Conservation (phyloP, 2,888 invertebrate genomes). For the Lithophane ornitopus region DNA sequence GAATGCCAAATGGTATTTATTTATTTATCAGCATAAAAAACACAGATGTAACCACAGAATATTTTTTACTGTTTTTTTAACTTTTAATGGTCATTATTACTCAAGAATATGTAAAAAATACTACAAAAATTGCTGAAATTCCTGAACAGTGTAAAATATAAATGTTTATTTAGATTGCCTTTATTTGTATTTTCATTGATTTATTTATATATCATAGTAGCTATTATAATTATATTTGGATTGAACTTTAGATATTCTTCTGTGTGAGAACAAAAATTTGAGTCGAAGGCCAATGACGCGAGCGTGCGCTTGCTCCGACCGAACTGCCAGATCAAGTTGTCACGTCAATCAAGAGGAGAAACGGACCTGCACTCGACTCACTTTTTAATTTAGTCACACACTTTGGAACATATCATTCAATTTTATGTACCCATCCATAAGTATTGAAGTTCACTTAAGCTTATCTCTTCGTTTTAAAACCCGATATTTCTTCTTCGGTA, state of each 20-base stretch:
- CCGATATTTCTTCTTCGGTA: conserved; percentile 30
- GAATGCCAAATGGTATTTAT: neutral
- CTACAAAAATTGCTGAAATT: neutral
- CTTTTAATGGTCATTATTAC: neutral
- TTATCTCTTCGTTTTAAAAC: conserved; percentile 52
- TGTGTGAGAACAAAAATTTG: conserved; percentile 37
- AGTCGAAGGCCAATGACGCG: conserved; percentile 20
- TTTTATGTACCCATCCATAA: conserved; percentile 49
- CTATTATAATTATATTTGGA: conserved; percentile 1
- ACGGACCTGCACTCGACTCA: conserved; percentile 74
- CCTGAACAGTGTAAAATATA: neutral
- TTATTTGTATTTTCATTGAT: neutral
- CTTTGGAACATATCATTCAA: conserved; percentile 58
- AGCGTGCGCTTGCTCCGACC: conserved; percentile 23
- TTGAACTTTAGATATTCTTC: neutral
- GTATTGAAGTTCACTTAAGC: conserved; percentile 43
- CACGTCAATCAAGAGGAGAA: conserved; percentile 83
- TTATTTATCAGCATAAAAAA: neutral
- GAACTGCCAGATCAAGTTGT: conserved; percentile 74
- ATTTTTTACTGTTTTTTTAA: too few relatives aligned
- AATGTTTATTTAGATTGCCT: neutral
- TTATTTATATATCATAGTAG: conserved; percentile 16
- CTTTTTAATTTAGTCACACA: conserved; percentile 72
- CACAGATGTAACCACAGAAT: neutral
- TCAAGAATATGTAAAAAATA: conserved; percentile 11